phyloP scores from a whole-genome alignment of 2,113 vertebrate species.

The Bos taurus region ARS-UCD2.0 NC_037346.1:9171501-9172000 shows the following conservation, averaged over 20 bases:
- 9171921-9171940: not conserved
- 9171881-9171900: not conserved
- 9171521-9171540: not conserved
- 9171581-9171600: not conserved
- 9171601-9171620: not conserved
- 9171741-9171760: not conserved
- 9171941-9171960: not conserved
- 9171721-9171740: not conserved
- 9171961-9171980: not conserved
- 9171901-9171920: not conserved
- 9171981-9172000: not conserved
- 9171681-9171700: not conserved
- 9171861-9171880: not conserved
- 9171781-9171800: not conserved
- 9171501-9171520: not conserved
- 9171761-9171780: not conserved
- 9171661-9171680: not conserved
- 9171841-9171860: not conserved
- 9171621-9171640: not conserved
- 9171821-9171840: not conserved
- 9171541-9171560: not conserved
- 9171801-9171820: not conserved
- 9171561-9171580: not conserved
- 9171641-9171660: not conserved
- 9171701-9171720: not conserved